A percentile compares a stretch with the other conserved stretches of the same genome.
Evolutionary conservation across 1,140 invertebrate genomes (phyloP).

Genomic region (Rhopalosiphum padi): DNA sequence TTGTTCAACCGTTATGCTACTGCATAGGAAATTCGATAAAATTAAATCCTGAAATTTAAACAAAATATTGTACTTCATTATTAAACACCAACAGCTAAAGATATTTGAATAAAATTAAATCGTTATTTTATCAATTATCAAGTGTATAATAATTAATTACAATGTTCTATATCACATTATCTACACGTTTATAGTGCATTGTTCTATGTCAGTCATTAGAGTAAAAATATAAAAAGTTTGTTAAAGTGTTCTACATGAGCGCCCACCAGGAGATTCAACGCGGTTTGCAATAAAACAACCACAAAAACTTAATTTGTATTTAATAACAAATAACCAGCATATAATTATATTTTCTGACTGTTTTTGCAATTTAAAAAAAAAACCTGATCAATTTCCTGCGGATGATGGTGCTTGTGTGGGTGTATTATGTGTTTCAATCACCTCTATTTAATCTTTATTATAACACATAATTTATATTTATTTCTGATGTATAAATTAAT

Average conservation of each 20-base stretch:
- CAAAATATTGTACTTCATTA: background rate
- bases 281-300: background rate
- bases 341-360: background rate
- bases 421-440: no score
- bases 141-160: background rate
- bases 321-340: background rate
- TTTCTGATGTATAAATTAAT: no score
- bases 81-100: background rate
- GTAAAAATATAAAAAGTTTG: background rate
- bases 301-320: background rate
- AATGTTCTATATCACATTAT: background rate
- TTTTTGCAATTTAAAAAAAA: background rate
- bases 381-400: background rate
- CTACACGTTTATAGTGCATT: background rate
- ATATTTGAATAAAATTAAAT: no score
- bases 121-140: background rate
- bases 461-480: no score
- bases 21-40: background rate
- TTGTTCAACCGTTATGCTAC: background rate
- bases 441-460: background rate
- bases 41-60: background rate
- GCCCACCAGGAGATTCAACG: background rate
- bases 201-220: background rate
- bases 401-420: no score
- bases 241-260: background rate